Evolutionary conservation across 2,888 invertebrate species (phyloP), one percentile per base, ranked within the genome.

Genomic region (Plagiodera versicolora): DNA sequence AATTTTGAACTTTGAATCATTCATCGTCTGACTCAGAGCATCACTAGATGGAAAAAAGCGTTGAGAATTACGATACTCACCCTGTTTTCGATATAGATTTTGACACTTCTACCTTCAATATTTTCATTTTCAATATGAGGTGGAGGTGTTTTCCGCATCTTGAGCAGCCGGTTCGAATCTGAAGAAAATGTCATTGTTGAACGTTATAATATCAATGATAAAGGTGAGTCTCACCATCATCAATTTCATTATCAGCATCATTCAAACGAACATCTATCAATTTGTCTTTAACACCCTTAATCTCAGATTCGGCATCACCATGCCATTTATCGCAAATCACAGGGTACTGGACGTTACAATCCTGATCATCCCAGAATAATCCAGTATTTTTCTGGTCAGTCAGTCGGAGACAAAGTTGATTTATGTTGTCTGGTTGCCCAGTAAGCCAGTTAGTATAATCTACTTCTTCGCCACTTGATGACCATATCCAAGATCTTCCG

Each of bases 361-460:
- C 35, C 16, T 20, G 9, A 9, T 62, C 56, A 19, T 56, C 17
- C 62, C 62, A 62, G 16, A 56, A 44, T 17, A 62, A 16, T 1
- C 59, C 58, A 14, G 48, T 35, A 9, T 56, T 48, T 9, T 45
- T 24, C 18, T 47, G 45, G 19, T 46, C n/a, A 14, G 28, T 9
- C 4, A 62, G 19, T 9, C 14, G 24, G 10, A 62, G 20, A 24
- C 62, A 62, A 9, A 51, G 55, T 30, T 58, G 48, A 5, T 51
- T 48, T 3, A 16, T 4, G 14, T 35, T 56, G 28, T 56, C 52
- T 1, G 62, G 62, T 35, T 59, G 48, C 2, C 52, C 48, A 2
- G 24, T 52, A n/a, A 51, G 32, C 62, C 62, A 62, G 18, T 53
- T 62, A 0, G 58, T 59, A 24, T 59, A 62, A 10, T 59, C 53